Evolutionary conservation across 2,888 invertebrate genomes (phyloP).

Genomic region (Polymixis flavicincta): DNA sequence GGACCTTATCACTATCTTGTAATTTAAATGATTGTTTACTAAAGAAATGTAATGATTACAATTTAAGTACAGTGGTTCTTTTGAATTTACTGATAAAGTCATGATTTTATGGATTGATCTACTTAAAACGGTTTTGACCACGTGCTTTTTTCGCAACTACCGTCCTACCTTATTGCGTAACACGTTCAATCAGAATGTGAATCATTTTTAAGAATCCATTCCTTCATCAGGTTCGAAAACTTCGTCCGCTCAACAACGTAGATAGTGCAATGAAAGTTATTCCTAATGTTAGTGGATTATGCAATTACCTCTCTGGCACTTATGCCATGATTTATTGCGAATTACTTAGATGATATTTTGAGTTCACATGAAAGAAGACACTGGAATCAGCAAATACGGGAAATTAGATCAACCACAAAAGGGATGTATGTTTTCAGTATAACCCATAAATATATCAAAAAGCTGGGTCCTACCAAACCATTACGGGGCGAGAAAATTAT

Average conservation of each 20-base stretch:
- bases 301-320: too few species aligned
- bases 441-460: not conserved
- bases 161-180: too few species aligned
- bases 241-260: too few species aligned
- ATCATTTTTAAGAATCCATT: too few species aligned
- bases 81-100: not conserved
- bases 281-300: too few species aligned
- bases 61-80: conserved; percentile 14
- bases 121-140: not conserved
- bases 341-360: not conserved
- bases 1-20: conserved; percentile 6
- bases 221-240: too few species aligned
- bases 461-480: too few species aligned
- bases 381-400: not conserved
- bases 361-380: not conserved
- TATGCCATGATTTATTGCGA: not conserved
- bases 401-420: not conserved
- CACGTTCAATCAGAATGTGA: too few species aligned
- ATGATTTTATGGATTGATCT: not conserved
- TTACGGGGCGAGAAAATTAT: not conserved
- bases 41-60: conserved; percentile 30
- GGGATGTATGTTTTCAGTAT: not conserved
- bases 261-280: too few species aligned
- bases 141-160: not conserved
- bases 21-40: conserved; percentile 12